A percentile compares a stretch with the other conserved stretches of the same genome.
These are phyloP conservation scores for Caenorhabditis becei DNA, from an alignment of 2,888 invertebrate genomes.

Conservation along the genomic window DNA sequence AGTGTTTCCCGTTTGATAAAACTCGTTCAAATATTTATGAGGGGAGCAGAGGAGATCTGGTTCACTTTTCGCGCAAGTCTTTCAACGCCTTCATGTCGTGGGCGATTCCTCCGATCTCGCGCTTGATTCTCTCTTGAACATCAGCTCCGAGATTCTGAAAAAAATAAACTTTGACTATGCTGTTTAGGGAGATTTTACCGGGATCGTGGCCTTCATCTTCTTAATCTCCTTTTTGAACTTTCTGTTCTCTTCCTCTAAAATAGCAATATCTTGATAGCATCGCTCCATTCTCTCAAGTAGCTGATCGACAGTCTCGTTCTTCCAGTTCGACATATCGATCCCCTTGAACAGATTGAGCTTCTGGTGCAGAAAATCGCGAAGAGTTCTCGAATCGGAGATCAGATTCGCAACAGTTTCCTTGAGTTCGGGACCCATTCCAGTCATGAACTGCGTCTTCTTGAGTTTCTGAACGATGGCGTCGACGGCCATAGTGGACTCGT, in stretches of 20 bases:
- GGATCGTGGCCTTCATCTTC: constrained; percentile 23
- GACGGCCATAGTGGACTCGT: constrained; percentile 51
- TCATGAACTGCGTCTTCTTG: constrained; percentile 36
- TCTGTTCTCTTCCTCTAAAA: constrained; percentile 56
- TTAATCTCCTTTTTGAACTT: constrained; percentile 55
- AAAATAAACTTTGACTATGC: too few species aligned
- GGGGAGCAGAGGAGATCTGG: not conserved
- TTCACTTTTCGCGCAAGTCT: constrained; percentile 32
- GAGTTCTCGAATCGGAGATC: constrained; percentile 32
- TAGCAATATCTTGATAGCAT: constrained; percentile 45
- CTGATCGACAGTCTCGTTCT: constrained; percentile 48
- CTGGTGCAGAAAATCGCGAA: constrained; percentile 57
- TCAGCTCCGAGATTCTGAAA: constrained; percentile 49
- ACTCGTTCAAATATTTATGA: constrained; percentile 33
- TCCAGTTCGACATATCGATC: constrained; percentile 45
- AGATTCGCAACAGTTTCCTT: constrained; percentile 27
- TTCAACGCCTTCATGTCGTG: constrained; percentile 53
- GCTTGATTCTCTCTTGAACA: constrained; percentile 51
- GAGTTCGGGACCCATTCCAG: constrained; percentile 30
- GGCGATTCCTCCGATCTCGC: constrained; percentile 58
- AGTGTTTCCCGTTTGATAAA: constrained; percentile 22
- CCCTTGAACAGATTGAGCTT: constrained; percentile 57
- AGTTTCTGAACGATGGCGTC: constrained; percentile 52
- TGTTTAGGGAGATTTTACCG: constrained; percentile 18
- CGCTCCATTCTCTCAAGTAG: constrained; percentile 46